Percentiles rank a stretch among this genome's conserved stretches.
Evolutionary conservation across 2,797 vertebrate genomes (phyloP).

Genomic region (Sparidentex hasta): DNA sequence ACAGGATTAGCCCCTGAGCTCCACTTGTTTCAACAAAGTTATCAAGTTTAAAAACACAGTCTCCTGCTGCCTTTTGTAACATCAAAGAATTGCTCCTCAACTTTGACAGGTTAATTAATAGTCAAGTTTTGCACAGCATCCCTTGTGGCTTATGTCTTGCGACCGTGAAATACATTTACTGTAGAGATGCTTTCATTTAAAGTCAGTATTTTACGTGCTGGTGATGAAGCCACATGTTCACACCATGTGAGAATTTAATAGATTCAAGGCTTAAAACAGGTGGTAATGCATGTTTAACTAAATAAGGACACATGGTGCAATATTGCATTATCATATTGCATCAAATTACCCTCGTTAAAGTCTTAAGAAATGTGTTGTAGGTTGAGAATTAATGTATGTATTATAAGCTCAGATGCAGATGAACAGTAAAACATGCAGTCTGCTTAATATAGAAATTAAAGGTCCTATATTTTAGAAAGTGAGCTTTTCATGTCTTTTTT

Average conservation of each 20-base stretch:
- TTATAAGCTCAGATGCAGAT: slow-evolving; percentile 2
- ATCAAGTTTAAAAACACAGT: slow-evolving; percentile 65
- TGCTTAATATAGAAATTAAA: slow-evolving; percentile 9
- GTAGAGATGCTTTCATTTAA: slow-evolving; percentile 41
- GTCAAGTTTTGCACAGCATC: slow-evolving; percentile 36
- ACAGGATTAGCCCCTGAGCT: slow-evolving; percentile 74
- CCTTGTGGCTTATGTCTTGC: slow-evolving; percentile 10
- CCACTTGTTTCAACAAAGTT: slow-evolving; percentile 73
- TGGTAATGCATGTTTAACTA: slow-evolving; percentile 40
- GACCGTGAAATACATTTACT: slow-evolving; percentile 36
- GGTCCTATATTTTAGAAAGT: neutral
- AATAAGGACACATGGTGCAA: slow-evolving; percentile 40
- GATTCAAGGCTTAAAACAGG: slow-evolving; percentile 40
- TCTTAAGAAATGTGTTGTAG: slow-evolving; percentile 13
- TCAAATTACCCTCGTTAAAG: slow-evolving; percentile 40
- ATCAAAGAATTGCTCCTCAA: slow-evolving; percentile 56
- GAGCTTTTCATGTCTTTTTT: no score
- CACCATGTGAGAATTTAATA: slow-evolving; percentile 22
- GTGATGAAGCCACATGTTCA: slow-evolving; percentile 39
- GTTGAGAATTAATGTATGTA: slow-evolving; percentile 19
- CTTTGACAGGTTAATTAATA: slow-evolving; percentile 72
- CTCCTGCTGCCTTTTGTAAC: slow-evolving; percentile 59
- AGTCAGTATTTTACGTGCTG: slow-evolving; percentile 20
- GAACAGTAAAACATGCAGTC: neutral
- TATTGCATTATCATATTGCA: slow-evolving; percentile 40